Percentiles rank a stretch among this genome's conserved stretches.
These are phyloP conservation scores for Sebastes iracundus DNA, from an alignment of 2,797 vertebrate genomes.

Conservation along the genomic window DNA sequence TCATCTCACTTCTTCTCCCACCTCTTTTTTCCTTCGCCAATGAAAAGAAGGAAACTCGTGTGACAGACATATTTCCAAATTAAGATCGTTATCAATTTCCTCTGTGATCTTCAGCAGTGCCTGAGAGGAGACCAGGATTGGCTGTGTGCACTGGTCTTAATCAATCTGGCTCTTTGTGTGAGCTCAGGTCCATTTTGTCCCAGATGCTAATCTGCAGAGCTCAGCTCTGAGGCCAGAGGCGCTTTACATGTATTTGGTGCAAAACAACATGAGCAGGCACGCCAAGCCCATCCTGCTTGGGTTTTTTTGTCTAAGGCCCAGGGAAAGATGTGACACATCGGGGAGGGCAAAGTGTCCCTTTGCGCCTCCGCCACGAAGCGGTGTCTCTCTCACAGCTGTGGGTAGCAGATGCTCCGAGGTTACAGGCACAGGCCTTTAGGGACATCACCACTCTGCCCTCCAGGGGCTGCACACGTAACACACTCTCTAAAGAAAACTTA, in stretches of 20 bases:
- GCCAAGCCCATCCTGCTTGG: conserved; percentile 59
- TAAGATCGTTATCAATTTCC: conserved; percentile 78
- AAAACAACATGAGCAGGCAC: conserved; percentile 68
- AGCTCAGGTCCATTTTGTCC: conserved; percentile 74
- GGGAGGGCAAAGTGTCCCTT: conserved; percentile 73
- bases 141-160: conserved; percentile 64
- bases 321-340: conserved; percentile 72
- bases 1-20: conserved; percentile 68
- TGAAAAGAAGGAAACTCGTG: conserved; percentile 56
- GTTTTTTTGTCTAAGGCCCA: conserved; percentile 60
- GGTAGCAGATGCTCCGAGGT: conserved; percentile 80
- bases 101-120: conserved; percentile 68
- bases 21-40: conserved; percentile 41
- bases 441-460: conserved; percentile 71
- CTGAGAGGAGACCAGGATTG: conserved; percentile 62
- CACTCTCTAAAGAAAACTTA: conserved; percentile 55
- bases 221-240: conserved; percentile 70
- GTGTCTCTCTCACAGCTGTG: conserved; percentile 77
- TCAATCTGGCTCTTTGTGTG: conserved; percentile 74
- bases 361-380: conserved; percentile 61
- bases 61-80: conserved; percentile 74
- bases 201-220: conserved; percentile 74
- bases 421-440: conserved; percentile 70
- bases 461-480: conserved; percentile 67
- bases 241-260: conserved; percentile 69